Percentiles rank a stretch among this genome's conserved stretches.
Conservation (phyloP, 2,113 vertebrate species). For the Amblyopsis rosae region DNA sequence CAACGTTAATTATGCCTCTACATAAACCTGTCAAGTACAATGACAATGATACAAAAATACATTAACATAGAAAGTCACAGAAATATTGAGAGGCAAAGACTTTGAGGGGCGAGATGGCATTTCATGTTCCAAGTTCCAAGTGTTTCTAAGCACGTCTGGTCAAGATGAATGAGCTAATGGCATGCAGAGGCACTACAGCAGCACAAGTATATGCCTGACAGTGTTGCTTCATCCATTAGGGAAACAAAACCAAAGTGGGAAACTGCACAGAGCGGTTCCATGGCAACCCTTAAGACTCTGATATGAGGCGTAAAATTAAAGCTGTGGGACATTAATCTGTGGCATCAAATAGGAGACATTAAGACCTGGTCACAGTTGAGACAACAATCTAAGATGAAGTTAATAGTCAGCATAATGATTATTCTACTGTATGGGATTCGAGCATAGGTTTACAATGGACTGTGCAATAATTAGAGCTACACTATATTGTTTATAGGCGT, state of each 20-base stretch:
- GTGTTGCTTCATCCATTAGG: constrained; percentile 50
- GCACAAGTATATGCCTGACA: constrained; percentile 39
- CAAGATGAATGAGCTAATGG: constrained; percentile 28
- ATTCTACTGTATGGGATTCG: constrained; percentile 42
- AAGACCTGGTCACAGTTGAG: constrained; percentile 25
- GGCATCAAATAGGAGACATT: constrained; percentile 32
- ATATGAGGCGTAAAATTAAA: constrained; percentile 45
- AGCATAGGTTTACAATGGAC: constrained; percentile 1
- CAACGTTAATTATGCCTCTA: too few species aligned
- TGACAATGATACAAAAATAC: neutral
- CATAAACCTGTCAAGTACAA: too few species aligned
- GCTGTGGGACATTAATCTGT: constrained; percentile 42
- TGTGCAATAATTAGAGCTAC: constrained; percentile 19
- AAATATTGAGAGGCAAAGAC: neutral
- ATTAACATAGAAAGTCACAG: neutral
- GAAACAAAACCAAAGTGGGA: constrained; percentile 30
- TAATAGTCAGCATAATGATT: constrained; percentile 28
- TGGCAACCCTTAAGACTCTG: constrained; percentile 48
- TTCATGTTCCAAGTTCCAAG: neutral
- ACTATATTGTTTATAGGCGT: constrained; percentile 8
- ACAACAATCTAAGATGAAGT: constrained; percentile 34
- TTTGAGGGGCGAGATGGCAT: neutral
- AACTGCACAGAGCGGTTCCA: constrained; percentile 15
- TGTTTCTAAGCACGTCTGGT: constrained; percentile 12
- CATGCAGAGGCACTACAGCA: constrained; percentile 15